Percentiles rank a stretch among this genome's conserved stretches.
Conservation (phyloP, 2,888 invertebrate species). For the Mellilla xanthometata region DNA sequence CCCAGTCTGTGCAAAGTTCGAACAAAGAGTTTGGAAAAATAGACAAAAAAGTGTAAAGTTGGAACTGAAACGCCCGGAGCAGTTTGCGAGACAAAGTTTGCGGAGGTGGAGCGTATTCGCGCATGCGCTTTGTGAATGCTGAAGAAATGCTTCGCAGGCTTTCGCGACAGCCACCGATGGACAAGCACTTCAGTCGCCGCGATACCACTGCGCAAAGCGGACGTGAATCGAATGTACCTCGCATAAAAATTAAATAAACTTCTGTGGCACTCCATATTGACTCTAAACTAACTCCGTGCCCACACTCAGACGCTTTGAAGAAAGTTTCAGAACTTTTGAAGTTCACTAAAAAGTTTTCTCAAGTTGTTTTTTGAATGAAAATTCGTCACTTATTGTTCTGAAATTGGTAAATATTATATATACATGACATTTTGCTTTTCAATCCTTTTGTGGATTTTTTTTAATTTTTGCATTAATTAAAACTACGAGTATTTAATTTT, state of each 20-base stretch:
- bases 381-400: conserved; percentile 37
- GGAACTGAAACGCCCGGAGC: conserved; percentile 20
- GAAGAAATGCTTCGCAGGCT: conserved; percentile 67
- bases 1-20: conserved; percentile 8
- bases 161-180: conserved; percentile 56
- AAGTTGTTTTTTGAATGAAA: conserved; percentile 42
- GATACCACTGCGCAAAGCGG: conserved; percentile 59
- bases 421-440: not conserved
- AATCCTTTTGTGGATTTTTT: too few species aligned
- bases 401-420: conserved; percentile 18
- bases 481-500: too few species aligned
- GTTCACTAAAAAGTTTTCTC: conserved; percentile 37
- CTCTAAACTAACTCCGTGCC: conserved; percentile 9
- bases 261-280: conserved; percentile 41
- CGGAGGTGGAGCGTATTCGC: conserved; percentile 55
- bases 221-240: conserved; percentile 62
- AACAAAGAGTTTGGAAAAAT: conserved; percentile 14
- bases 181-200: conserved; percentile 66
- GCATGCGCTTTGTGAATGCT: conserved; percentile 57
- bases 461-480: too few species aligned
- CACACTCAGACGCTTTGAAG: conserved; percentile 28
- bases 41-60: conserved; percentile 39
- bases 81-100: conserved; percentile 57
- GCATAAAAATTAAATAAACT: conserved; percentile 30
- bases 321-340: conserved; percentile 38